A percentile compares a stretch with the other conserved stretches of the same genome.
Evolutionary conservation across 2,797 vertebrate species (phyloP).

Genomic region (Salmo trutta): DNA sequence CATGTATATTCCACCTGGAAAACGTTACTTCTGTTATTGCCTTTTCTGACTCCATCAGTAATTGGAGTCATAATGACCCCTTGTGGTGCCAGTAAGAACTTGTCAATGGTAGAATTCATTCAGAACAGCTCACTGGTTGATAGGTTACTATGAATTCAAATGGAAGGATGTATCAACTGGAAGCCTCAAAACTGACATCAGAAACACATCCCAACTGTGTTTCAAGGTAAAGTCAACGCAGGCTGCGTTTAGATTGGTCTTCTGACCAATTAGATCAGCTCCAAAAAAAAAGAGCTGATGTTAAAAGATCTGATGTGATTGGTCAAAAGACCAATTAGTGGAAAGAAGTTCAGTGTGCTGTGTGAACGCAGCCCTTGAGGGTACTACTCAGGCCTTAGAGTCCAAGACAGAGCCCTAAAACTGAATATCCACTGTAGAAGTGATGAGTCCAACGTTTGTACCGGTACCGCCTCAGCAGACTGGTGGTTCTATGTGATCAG

Average conservation of each 20-base stretch:
- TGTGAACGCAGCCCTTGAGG: background rate
- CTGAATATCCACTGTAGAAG: slow-evolving; percentile 2
- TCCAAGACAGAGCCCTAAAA: background rate
- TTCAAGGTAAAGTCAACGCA: background rate
- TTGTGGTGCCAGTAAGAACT: slow-evolving; percentile 56
- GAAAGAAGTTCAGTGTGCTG: too few species aligned
- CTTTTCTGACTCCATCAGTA: background rate
- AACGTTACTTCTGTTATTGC: background rate
- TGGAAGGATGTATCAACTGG: background rate
- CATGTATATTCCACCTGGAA: slow-evolving; percentile 5
- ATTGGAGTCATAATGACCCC: slow-evolving; percentile 67
- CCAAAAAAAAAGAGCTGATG: too few species aligned
- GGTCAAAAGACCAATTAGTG: too few species aligned
- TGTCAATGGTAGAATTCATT: slow-evolving; percentile 9
- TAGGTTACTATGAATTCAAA: background rate
- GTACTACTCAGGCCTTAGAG: background rate
- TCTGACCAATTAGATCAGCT: too few species aligned
- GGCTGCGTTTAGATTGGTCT: too few species aligned
- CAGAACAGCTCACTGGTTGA: background rate
- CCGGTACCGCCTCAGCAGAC: background rate
- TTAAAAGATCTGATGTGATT: too few species aligned
- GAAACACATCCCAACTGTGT: background rate
- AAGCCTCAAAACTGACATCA: background rate
- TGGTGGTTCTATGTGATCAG: slow-evolving; percentile 41
- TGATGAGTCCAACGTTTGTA: background rate